Evolutionary conservation across 2,797 vertebrate species (phyloP), one percentile per base, ranked within the genome.

Genomic region (Falco berigora): DNA sequence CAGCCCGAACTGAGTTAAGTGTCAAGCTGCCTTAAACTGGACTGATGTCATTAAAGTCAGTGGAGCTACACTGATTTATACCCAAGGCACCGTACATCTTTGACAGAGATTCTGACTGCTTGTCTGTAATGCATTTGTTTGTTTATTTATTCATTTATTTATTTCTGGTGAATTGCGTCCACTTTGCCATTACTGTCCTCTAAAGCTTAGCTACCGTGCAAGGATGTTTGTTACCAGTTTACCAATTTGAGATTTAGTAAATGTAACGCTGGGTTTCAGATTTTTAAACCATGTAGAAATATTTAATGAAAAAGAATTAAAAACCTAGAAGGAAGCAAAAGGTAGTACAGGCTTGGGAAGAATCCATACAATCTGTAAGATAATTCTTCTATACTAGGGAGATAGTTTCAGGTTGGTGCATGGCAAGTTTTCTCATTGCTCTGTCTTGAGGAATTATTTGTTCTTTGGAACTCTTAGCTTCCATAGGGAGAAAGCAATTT

Each of bases 41-140:
- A 81, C 92, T 6, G 4, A 14, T 94, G 91, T 88, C 92, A 80
- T 40, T 91, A 77, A 44, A 96, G 93, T 68, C 96, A 93, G 80
- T 93, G 93, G 80, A 96, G 83, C 95, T 93, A 92, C 92, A 77
- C 95, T 94, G 90, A 95, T 95, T 94, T 96, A 95, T 94, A 94
- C 91, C 88, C 94, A 81, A 88, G 88, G 94, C 91, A 78, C 82
- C 14, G 3, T 50, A 69, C 55, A 11, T 76, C 88, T 90, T 79
- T 94, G 80, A 76, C 90, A 92, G 90, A 85, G 52, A 85, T 94
- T 80, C 71, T 82, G 93, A 67, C 87, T 95, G 90, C 93, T 92
- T 87, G 84, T 82, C 88, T 74, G n/a, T 62, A 46, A n/a, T 67
- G 59, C 63, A 21, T 28, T 84, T 81, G 46, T 28, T 84, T 81